Conservation (phyloP, 1,140 invertebrate genomes). For the Drosophila orosa region DNA sequence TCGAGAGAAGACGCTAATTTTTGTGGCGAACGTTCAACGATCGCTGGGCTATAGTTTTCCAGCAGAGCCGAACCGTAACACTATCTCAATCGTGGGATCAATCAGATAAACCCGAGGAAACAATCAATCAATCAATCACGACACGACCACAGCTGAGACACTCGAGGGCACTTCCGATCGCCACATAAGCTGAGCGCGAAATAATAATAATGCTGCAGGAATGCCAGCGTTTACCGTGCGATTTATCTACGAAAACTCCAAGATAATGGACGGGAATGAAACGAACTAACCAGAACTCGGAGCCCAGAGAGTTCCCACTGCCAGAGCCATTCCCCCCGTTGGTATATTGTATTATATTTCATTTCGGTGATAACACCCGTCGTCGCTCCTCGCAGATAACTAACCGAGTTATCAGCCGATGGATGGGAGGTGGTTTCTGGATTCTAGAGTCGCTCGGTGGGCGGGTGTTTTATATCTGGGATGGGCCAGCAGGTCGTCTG, state of each 20-base stretch:
- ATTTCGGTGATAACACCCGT: constrained; percentile 65
- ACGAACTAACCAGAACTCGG: constrained; percentile 31
- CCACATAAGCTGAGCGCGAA: constrained; percentile 50
- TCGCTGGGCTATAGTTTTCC: constrained; percentile 2
- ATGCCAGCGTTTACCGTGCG: constrained; percentile 52
- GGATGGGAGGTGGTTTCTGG: constrained; percentile 25
- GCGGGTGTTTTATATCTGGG: constrained; percentile 15
- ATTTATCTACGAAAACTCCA: constrained; percentile 81
- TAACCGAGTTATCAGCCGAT: constrained; percentile 38
- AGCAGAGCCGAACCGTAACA: constrained; percentile 5
- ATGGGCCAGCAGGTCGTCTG: constrained; percentile 41
- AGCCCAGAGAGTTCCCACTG: constrained; percentile 16
- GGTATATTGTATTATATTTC: constrained; percentile 76
- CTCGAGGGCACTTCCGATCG: constrained; percentile 49
- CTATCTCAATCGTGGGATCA: constrained; percentile 22
- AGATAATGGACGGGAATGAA: constrained; percentile 70
- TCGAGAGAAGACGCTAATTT: constrained; percentile 46
- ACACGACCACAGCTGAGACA: constrained; percentile 21
- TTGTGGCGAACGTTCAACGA: constrained; percentile 15
- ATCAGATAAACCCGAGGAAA: constrained; percentile 8
- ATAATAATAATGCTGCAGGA: constrained; percentile 56
- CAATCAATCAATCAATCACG: constrained; percentile 46
- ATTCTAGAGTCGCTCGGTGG: neutral
- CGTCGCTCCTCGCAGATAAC: constrained; percentile 39
- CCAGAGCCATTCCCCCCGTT: neutral